These are phyloP conservation scores for Coluber constrictor DNA, from an alignment of 2,797 vertebrate species.

Conservation along the genomic window DNA sequence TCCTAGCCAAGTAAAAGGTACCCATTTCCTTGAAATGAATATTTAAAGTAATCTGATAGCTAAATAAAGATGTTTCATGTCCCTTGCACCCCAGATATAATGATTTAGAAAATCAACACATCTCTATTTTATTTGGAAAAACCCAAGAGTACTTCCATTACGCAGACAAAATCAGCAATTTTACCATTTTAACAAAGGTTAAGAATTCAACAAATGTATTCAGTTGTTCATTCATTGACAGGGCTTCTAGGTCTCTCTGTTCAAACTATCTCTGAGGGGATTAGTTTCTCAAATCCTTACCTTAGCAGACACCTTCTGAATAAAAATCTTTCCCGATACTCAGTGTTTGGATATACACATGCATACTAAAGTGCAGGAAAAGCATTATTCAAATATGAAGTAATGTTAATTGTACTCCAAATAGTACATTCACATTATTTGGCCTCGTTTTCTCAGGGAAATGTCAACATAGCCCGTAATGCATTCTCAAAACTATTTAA, in stretches of 20 bases:
- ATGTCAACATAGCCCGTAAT: neutral
- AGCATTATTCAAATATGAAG: neutral
- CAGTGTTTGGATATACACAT: neutral
- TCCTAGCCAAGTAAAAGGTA: neutral
- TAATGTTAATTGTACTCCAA: neutral
- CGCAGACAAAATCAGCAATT: neutral
- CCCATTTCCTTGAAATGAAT: neutral
- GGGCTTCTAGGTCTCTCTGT: neutral
- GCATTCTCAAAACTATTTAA: neutral
- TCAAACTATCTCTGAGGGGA: neutral
- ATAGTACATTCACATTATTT: neutral
- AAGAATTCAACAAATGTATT: neutral
- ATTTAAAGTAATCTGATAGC: neutral
- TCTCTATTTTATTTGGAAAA: neutral
- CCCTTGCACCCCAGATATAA: neutral
- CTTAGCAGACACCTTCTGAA: neutral
- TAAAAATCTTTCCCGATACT: neutral
- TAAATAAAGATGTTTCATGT: neutral
- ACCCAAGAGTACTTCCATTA: neutral
- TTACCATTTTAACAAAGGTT: neutral
- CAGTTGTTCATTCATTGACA: neutral
- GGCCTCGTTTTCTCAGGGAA: neutral
- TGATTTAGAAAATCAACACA: neutral
- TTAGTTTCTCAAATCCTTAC: neutral
- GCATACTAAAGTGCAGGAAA: neutral